Base-by-base conservation (phyloP, 2,888 invertebrate genomes). In the Laothoe populi region DNA sequence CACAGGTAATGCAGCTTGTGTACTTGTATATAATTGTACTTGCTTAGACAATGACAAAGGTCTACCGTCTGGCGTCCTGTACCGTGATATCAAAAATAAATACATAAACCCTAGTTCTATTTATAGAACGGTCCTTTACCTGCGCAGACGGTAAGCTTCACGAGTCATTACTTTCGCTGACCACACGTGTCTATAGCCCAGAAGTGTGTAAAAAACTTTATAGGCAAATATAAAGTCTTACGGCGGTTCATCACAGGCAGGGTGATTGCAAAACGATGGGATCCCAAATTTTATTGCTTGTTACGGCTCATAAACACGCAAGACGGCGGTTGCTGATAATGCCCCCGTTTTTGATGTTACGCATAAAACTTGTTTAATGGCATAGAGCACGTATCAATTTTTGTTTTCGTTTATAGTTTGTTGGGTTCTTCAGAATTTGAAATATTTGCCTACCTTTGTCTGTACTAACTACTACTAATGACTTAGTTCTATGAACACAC, bases 91-190 rank as follows among this genome's bases (percentile, higher is more conserved):
- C 8, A 5, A 7, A 35, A 35, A 26, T 19, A 53, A 13, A 53
- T n/a, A 13, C 26, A n/a, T 7, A 38, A 42, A 58, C 23, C 38
- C 42, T 44, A 45, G 62, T 64, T 63, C 64, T 61, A 53, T 53
- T 26, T 61, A 35, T 63, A 66, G 67, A 63, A 61, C 68, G 79
- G 77, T 74, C 77, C 70, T 81, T 81, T 80, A 81, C 83, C 82
- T 79, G 79, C 70, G 79, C 70, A 80, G 82, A 83, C 83, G 82
- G 84, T 82, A 82, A 79, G 81, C 81, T 90, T 90, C 88, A 90
- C 86, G 90, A 89, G 80, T 86, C 84, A 87, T 88, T 88, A 87
- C 84, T 84, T 87, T 84, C 82, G 86, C 88, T 91, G 91, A 87
- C 90, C 87, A 81, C 66, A 81, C 83, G 83, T 83, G 85, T 78